These are phyloP conservation scores for Heliconius hermathena DNA, from an alignment of 1,140 invertebrate genomes.

Conservation along the genomic window DNA sequence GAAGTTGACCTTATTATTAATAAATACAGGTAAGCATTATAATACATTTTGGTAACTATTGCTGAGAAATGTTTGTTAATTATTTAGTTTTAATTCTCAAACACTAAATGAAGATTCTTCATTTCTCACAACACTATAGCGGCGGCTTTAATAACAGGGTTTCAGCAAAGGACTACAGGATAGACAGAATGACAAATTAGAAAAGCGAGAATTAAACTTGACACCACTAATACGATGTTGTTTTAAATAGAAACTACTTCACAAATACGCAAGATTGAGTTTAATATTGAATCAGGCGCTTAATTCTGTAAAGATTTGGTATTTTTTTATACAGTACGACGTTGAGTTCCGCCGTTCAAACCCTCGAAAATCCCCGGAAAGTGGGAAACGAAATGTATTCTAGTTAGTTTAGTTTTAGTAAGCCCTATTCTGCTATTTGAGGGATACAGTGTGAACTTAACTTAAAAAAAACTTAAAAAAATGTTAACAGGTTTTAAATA, in stretches of 20 bases:
- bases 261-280: not conserved
- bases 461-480: too few relatives aligned
- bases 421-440: too few relatives aligned
- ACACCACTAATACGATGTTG: not conserved
- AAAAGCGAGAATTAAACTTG: not conserved
- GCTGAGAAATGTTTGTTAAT: not conserved
- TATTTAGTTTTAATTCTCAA: not conserved
- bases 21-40: not conserved
- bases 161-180: not conserved
- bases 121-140: not conserved
- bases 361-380: too few relatives aligned
- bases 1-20: too few relatives aligned
- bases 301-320: not conserved
- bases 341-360: too few relatives aligned
- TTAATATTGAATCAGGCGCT: not conserved
- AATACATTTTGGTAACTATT: not conserved
- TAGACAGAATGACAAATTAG: not conserved
- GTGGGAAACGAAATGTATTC: too few relatives aligned
- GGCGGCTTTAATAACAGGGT: not conserved
- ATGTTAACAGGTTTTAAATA: too few relatives aligned
- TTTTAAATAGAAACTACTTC: constrained; percentile 1
- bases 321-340: too few relatives aligned
- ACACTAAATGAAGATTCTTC: not conserved
- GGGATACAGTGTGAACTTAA: too few relatives aligned
- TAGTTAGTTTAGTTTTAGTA: too few relatives aligned